Percentiles rank a stretch among this genome's conserved stretches.
These are phyloP conservation scores for Agrotis segetum DNA, from an alignment of 2,888 invertebrate genomes.

Conservation along the genomic window DNA sequence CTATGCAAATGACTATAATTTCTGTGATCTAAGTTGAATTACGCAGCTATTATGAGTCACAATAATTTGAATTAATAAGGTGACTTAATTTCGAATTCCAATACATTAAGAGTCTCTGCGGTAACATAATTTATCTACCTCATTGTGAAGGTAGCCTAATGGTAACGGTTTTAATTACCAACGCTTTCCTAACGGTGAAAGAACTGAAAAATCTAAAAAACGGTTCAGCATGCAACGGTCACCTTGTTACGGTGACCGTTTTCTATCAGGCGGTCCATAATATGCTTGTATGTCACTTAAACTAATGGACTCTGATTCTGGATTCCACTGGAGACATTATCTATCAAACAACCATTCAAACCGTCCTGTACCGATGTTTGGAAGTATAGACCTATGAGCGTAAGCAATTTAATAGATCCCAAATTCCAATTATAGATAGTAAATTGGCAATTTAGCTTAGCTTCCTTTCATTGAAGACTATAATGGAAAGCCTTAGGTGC, in stretches of 20 bases:
- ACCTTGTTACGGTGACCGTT: no score
- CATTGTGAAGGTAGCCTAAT: not conserved
- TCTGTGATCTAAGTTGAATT: not conserved
- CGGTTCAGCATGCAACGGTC: no score
- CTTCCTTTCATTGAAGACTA: not conserved
- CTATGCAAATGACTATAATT: not conserved
- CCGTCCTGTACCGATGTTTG: not conserved
- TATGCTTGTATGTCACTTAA: no score
- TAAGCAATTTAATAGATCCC: not conserved
- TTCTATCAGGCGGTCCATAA: no score
- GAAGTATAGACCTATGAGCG: no score
- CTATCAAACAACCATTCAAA: no score
- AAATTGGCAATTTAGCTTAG: conserved; percentile 25
- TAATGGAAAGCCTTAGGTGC: not conserved
- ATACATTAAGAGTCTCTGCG: not conserved
- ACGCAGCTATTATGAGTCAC: not conserved
- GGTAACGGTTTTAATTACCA: not conserved
- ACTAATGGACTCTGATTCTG: no score
- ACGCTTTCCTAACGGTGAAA: not conserved
- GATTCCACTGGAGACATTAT: no score
- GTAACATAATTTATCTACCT: not conserved
- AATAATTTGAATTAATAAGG: not conserved
- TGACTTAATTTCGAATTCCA: not conserved
- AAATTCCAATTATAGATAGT: not conserved
- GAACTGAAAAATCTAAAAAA: not conserved